phyloP scores from a whole-genome alignment of 92 coral and sea anemone genomes.

The Micromussa lordhowensis region DNA sequence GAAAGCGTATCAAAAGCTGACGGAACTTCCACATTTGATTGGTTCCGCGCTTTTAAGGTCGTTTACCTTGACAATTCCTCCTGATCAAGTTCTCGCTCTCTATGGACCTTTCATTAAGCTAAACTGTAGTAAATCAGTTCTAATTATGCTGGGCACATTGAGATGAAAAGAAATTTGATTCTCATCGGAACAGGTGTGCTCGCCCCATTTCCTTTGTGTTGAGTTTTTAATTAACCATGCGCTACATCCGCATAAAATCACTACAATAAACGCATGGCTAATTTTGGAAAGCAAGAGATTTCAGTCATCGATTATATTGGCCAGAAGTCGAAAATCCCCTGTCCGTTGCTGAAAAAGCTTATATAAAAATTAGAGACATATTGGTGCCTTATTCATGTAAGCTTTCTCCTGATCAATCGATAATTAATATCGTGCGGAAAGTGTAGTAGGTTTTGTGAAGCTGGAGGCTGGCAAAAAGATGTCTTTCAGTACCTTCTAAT shows the following conservation, averaged over 20 bases:
- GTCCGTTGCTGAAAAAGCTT: background rate
- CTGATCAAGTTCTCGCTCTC: background rate
- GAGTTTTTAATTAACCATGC: background rate
- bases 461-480: background rate
- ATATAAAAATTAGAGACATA: background rate
- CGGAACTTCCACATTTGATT: background rate
- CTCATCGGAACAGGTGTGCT: conserved; percentile 37
- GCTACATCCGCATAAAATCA: background rate
- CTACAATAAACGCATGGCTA: background rate
- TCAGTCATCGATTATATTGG: background rate
- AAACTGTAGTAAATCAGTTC: background rate
- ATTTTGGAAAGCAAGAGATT: background rate
- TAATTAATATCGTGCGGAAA: background rate
- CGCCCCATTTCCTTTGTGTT: background rate
- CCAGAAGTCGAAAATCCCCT: background rate
- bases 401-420: background rate
- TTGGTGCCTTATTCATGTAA: background rate
- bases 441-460: background rate
- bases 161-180: conserved; percentile 20
- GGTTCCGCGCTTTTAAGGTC: background rate
- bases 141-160: background rate
- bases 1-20: background rate
- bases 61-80: background rate
- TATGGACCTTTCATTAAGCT: background rate
- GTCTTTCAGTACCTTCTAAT: background rate